Conservation (phyloP, 2,113 vertebrate species). For the Festucalex cinctus region DNA sequence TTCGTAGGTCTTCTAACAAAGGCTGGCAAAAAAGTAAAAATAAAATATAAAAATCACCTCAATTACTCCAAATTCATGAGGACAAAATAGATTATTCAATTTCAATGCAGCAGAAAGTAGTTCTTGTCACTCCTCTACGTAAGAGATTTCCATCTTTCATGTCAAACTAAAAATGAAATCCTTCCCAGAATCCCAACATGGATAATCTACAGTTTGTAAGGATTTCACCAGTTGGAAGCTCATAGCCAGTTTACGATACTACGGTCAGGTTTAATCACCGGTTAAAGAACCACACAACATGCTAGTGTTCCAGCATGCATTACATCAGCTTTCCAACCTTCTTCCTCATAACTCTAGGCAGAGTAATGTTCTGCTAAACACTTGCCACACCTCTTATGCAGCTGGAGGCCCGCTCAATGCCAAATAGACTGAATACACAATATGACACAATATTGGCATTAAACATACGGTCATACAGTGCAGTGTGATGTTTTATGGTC, state of each 20-base stretch:
- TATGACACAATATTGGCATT: background rate
- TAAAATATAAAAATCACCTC: conserved; percentile 49
- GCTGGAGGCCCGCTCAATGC: conserved; percentile 30
- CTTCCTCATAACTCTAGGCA: conserved; percentile 19
- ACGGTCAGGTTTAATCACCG: background rate
- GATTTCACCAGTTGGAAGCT: background rate
- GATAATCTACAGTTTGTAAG: background rate
- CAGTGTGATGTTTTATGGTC: background rate
- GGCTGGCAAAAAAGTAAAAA: conserved; percentile 4
- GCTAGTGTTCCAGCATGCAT: background rate
- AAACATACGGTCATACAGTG: conserved; percentile 10
- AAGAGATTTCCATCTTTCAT: too few relatives aligned
- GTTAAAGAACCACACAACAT: background rate
- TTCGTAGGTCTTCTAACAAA: conserved; percentile 37
- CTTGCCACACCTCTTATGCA: conserved; percentile 22
- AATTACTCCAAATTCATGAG: conserved; percentile 42
- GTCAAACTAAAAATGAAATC: conserved; percentile 1
- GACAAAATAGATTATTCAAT: conserved; percentile 32
- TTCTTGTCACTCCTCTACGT: conserved; percentile 9
- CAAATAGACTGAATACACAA: conserved; percentile 18
- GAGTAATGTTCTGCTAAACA: conserved; percentile 27
- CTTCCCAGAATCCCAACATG: background rate
- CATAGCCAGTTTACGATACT: background rate
- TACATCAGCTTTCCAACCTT: conserved; percentile 11
- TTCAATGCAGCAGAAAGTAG: conserved; percentile 32